Percentiles rank a stretch among this genome's conserved stretches.
Evolutionary conservation across 2,797 vertebrate genomes (phyloP).

Genomic region (Tragopan temminckii): DNA sequence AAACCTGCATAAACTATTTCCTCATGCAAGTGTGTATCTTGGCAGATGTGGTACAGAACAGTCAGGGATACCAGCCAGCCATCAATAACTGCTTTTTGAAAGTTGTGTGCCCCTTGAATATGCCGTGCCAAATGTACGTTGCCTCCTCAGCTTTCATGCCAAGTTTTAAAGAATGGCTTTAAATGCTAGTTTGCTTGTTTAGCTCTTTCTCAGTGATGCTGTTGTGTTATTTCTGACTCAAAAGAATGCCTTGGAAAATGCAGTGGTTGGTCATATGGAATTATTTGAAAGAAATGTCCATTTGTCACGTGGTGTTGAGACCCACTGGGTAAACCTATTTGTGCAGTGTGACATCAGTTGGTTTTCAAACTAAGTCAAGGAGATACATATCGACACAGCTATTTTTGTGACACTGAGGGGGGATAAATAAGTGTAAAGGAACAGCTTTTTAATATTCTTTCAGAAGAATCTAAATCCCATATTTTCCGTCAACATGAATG

Average conservation of each 20-base stretch:
- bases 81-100: background rate
- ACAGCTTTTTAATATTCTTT: constrained; percentile 33
- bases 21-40: background rate
- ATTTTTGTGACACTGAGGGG: background rate
- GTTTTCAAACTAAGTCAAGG: constrained; percentile 7
- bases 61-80: background rate
- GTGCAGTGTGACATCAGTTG: background rate
- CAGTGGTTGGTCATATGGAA: background rate
- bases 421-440: constrained; percentile 40
- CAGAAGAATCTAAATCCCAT: constrained; percentile 42
- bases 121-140: background rate
- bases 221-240: background rate
- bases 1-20: background rate
- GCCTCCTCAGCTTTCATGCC: background rate
- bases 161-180: background rate
- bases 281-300: background rate
- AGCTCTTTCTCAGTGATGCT: background rate
- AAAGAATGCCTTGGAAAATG: background rate
- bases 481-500: constrained; percentile 42
- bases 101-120: background rate
- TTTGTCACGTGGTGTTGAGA: background rate
- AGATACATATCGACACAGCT: background rate
- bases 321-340: background rate
- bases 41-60: background rate
- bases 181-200: background rate